Evolutionary conservation across 1,140 invertebrate species (phyloP).

Genomic region (Leptoteleia sp.): DNA sequence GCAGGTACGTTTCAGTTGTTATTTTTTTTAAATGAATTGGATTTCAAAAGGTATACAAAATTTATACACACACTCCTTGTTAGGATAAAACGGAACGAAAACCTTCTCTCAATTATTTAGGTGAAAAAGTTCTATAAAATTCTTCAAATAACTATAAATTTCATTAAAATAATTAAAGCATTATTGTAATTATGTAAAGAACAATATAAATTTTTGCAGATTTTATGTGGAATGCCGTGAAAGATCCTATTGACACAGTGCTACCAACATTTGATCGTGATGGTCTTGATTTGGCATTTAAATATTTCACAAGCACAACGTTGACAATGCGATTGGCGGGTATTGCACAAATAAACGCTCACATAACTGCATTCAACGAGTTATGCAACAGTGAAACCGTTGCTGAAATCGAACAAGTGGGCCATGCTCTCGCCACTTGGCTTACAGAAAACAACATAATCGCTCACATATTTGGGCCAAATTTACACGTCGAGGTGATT

Average conservation of each 20-base stretch:
- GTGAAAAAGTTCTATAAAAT: no score
- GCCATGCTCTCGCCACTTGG: slow-evolving; percentile 92
- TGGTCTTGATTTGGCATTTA: slow-evolving; percentile 94
- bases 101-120: no score
- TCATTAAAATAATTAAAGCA: no score
- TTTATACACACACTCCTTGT: no score
- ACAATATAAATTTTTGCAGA: no score
- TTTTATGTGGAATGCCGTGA: slow-evolving; percentile 96
- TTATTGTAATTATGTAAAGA: no score
- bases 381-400: slow-evolving; percentile 92
- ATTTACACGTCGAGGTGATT: slow-evolving; percentile 96
- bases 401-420: slow-evolving; percentile 90
- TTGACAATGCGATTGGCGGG: slow-evolving; percentile 94
- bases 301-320: slow-evolving; percentile 96
- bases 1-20: slow-evolving; percentile 83
- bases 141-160: no score
- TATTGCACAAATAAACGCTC: slow-evolving; percentile 96
- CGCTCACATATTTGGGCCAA: slow-evolving; percentile 96
- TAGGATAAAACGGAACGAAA: no score
- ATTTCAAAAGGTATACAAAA: no score
- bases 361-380: slow-evolving; percentile 95
- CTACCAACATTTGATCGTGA: slow-evolving; percentile 91
- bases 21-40: no score
- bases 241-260: slow-evolving; percentile 93
- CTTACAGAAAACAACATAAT: slow-evolving; percentile 95